Evolutionary conservation across 2,888 invertebrate genomes (phyloP), one percentile per base, ranked within the genome.

Genomic region (Lampropteryx suffumata): DNA sequence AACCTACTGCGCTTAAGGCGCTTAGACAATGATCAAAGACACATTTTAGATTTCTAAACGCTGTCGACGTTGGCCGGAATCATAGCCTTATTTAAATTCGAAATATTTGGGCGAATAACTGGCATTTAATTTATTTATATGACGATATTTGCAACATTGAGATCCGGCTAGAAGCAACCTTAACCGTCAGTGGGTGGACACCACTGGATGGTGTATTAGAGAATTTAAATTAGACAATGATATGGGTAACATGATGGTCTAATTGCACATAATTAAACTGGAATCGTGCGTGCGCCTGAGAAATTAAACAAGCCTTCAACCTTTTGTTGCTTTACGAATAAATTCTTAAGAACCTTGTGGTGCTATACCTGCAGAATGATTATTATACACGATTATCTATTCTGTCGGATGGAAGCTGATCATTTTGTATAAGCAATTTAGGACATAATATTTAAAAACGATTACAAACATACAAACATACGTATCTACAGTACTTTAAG

Each of bases 281-380:
- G 67, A 73, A 65, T 70, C 74, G 76, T 84, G 83, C 86, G 85
- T 86, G 86, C 76, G 84, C 82, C 79, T 86, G 79, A 79, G 82
- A 86, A 82, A 84, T 86, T 81, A 82, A 82, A 79, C 78, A 82
- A 85, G 77, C 78, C 78, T 82, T 79, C 79, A 81, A 80, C 79
- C 80, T 85, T 86, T 86, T 84, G 84, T 87, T 82, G 68, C 73
- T 57, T 53, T 74, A 79, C 77, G 72, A 78, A 82, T 84, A 76
- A 78, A 69, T 81, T 79, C 79, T 79, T 76, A 76, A 76, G 76
- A 84, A 83, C 86, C 87, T 89, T 87, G 88, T 71, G 66, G 72
- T 75, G 72, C 71, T 73, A 79, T 80, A 75, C 78, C 79, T 84
- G 86, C 84, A 79, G 84, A 87, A 24, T 83, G 84, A 80, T 80